Base-by-base conservation (phyloP, 2,888 invertebrate genomes). In the Seira ritae region DNA sequence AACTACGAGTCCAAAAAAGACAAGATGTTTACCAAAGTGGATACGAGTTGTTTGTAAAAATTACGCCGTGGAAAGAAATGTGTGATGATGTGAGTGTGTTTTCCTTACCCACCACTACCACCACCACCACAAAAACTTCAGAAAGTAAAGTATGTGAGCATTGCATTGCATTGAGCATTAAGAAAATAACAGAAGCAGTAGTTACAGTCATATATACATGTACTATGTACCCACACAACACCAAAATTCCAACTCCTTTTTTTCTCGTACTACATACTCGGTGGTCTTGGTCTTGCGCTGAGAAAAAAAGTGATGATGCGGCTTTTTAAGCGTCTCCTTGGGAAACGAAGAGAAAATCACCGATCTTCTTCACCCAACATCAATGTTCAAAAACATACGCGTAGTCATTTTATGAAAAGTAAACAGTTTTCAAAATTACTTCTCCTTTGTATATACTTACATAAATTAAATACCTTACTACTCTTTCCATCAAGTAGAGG, bases 11-110 rank as follows among this genome's bases (percentile, higher is more conserved):
- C 42, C 42, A 70, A 77, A 37, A 31, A 69, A 70, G 70, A 76
- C 76, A 76, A 77, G 62, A 78, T 79, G 79, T 79, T 79, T 66
- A 22, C 71, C 22, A 62, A 78, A 79, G 67, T 66, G 66, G 78
- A 31, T 65, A 79, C 79, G 71, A 66, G 66, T 46, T 70, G 50
- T 55, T 22, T 46, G 42, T 42, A 66, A 46, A 42, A 78, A 78
- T 78, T 70, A 78, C 70, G 71, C 24, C 46, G 77, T 24, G 23
- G 71, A 78, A 62, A 71, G 65, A 71, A 22, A 71, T 78, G 66
- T 71, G 70, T 70, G 60, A 62, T 78, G 69, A 55, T 77, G 62
- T 17, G 17, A 42, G 70, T 60, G 60, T 55, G 62, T 70, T 67
- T 76, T 37, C 19, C 17, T 60, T 50, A 60, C 24, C 62, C 23